These are phyloP conservation scores for Mesorhabditis belari DNA, from an alignment of 2,888 invertebrate genomes.

Conservation along the genomic window DNA sequence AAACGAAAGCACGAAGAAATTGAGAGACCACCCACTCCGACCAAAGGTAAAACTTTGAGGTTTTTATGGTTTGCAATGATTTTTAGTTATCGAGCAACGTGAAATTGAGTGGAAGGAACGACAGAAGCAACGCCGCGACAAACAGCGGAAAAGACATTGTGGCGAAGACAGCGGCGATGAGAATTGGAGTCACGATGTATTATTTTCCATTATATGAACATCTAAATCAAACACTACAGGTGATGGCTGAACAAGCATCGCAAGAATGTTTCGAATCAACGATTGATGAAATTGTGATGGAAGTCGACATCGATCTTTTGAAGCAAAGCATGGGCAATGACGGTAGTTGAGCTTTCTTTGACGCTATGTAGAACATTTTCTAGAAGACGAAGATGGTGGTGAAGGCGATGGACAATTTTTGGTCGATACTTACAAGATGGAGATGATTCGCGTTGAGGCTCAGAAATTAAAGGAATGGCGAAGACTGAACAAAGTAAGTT, in stretches of 20 bases:
- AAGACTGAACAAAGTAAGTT: conserved; percentile 31
- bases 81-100: conserved; percentile 44
- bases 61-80: no score
- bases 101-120: conserved; percentile 50
- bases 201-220: no score
- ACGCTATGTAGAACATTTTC: no score
- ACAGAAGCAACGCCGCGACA: conserved; percentile 39
- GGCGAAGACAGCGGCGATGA: conserved; percentile 7
- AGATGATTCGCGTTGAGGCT: conserved; percentile 84
- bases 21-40: conserved; percentile 50
- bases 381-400: background rate
- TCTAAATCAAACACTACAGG: no score
- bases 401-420: conserved; percentile 60
- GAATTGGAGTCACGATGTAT: background rate
- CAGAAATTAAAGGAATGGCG: conserved; percentile 65
- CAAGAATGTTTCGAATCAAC: conserved; percentile 7
- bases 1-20: conserved; percentile 13
- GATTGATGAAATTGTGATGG: conserved; percentile 32
- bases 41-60: no score
- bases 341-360: no score
- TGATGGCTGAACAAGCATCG: conserved; percentile 10
- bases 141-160: conserved; percentile 19
- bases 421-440: conserved; percentile 76
- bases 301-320: background rate
- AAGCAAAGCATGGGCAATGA: conserved; percentile 69